A percentile compares a stretch with the other conserved stretches of the same genome.
Evolutionary conservation across 2,797 vertebrate species (phyloP).

Genomic region (Microchirus variegatus): DNA sequence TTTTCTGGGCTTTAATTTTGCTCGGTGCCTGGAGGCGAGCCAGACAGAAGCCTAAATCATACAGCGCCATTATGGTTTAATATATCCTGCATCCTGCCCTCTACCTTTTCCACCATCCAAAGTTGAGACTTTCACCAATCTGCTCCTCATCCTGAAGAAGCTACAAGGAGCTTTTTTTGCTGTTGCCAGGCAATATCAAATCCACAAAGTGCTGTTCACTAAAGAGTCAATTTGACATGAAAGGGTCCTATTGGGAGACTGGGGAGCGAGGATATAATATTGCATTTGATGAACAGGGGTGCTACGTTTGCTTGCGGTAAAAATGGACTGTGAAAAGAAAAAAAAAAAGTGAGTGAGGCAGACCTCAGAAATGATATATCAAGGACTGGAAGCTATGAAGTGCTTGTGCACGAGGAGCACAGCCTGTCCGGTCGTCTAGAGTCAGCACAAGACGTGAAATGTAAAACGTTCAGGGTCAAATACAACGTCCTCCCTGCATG

Average conservation of each 20-base stretch:
- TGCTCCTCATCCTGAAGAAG: conserved; percentile 46
- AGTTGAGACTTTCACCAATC: conserved; percentile 21
- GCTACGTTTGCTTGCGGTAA: conserved; percentile 52
- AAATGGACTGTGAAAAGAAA: conserved; percentile 40
- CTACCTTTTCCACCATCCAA: conserved; percentile 18
- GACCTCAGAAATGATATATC: conserved; percentile 52
- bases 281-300: conserved; percentile 71
- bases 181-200: conserved; percentile 81
- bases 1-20: conserved; percentile 91
- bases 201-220: conserved; percentile 78
- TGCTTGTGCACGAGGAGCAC: conserved; percentile 13
- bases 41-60: conserved; percentile 74
- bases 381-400: conserved; percentile 44
- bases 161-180: conserved; percentile 66
- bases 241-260: conserved; percentile 73
- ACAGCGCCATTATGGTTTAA: conserved; percentile 63
- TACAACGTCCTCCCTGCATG: conserved; percentile 17
- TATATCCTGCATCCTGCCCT: conserved; percentile 43
- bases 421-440: conserved; percentile 11
- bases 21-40: conserved; percentile 78
- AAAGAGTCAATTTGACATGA: conserved; percentile 84
- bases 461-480: conserved; percentile 35
- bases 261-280: conserved; percentile 61
- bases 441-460: conserved; percentile 44
- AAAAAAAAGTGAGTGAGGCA: conserved; percentile 35